A percentile compares a stretch with the other conserved stretches of the same genome.
Evolutionary conservation across 2,888 invertebrate species (phyloP).

Genomic region (Sylvicola cinctus): DNA sequence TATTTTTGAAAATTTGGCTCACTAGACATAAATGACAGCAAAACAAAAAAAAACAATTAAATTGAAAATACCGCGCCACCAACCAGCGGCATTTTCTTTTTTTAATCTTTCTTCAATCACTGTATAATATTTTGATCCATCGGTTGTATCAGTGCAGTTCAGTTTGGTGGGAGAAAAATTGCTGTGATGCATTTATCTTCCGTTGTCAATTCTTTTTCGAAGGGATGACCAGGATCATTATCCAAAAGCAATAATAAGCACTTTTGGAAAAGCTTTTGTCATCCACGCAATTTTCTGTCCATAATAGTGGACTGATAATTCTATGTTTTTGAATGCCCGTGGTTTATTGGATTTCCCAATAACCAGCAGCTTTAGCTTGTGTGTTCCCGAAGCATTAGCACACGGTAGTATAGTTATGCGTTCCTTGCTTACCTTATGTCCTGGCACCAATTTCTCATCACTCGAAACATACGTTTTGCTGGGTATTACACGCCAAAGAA

Average conservation of each 20-base stretch:
- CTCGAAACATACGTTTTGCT: too few relatives aligned
- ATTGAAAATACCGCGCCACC: too few relatives aligned
- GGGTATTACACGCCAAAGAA: too few relatives aligned
- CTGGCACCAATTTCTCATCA: conserved; percentile 1
- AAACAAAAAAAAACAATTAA: too few relatives aligned
- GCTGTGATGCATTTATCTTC: neutral
- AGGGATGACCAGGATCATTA: conserved; percentile 1
- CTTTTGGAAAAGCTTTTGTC: conserved; percentile 6
- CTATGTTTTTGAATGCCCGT: conserved; percentile 8
- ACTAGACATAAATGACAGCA: too few relatives aligned
- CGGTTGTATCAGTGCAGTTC: neutral
- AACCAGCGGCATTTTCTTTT: neutral
- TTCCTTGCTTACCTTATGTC: conserved; percentile 8
- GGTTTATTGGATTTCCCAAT: conserved; percentile 8
- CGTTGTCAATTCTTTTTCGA: neutral
- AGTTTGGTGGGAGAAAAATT: neutral
- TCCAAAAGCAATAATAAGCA: conserved; percentile 5
- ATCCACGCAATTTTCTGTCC: conserved; percentile 9
- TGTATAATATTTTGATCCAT: neutral
- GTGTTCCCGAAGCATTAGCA: conserved; percentile 6
- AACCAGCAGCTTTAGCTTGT: conserved; percentile 6
- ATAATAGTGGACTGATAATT: conserved; percentile 8
- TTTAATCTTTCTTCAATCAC: neutral
- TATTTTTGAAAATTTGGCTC: too few relatives aligned
- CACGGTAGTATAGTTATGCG: conserved; percentile 8